A percentile compares a stretch with the other conserved stretches of the same genome.
phyloP scores from a whole-genome alignment of 2,888 invertebrate species.

The Diarsia mendica region DNA sequence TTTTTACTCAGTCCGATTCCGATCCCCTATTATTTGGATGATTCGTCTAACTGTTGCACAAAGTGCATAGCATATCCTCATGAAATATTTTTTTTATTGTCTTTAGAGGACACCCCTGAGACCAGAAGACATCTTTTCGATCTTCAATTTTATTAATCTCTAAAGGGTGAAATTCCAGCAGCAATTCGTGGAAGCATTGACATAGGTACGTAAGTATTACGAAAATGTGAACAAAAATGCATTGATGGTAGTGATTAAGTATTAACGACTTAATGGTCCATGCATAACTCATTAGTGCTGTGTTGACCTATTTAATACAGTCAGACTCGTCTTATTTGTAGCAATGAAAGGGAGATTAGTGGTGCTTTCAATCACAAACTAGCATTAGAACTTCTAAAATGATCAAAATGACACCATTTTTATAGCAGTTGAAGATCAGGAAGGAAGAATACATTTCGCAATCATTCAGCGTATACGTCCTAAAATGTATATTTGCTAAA shows the following conservation, averaged over 20 bases:
- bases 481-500: not conserved
- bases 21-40: not conserved
- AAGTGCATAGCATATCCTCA: not conserved
- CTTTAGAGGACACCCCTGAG: not conserved
- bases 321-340: conserved; percentile 9
- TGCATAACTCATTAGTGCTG: conserved; percentile 42
- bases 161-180: not conserved
- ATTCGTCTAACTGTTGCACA: not conserved
- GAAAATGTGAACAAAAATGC: conserved; percentile 41
- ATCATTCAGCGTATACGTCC: not conserved
- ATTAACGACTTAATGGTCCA: conserved; percentile 41
- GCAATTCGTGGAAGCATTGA: not conserved
- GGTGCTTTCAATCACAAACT: not conserved
- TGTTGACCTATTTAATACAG: conserved; percentile 39
- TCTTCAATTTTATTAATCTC: not conserved
- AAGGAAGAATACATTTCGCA: not conserved
- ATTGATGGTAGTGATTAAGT: conserved; percentile 35
- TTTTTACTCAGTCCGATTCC: too few species aligned
- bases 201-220: conserved; percentile 1
- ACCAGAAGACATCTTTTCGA: not conserved
- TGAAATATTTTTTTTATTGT: not conserved
- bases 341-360: not conserved
- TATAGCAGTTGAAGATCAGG: not conserved
- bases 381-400: not conserved
- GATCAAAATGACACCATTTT: not conserved